Base-by-base conservation (phyloP, 2,888 invertebrate genomes). In the Quadroppia sp. region DNA sequence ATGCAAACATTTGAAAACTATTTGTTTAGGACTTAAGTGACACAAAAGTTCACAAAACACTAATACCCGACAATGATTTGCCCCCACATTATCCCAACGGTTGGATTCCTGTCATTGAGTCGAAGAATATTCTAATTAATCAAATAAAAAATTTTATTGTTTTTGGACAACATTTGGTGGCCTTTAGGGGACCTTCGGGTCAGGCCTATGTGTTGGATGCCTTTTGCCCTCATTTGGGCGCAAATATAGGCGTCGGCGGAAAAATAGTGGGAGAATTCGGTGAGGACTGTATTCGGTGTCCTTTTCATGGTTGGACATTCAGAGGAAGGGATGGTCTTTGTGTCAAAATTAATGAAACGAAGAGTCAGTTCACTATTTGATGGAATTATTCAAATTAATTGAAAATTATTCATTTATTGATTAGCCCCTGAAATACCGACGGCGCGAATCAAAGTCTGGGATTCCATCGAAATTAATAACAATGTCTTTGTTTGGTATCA, bases 71-170 rank as follows among this genome's bases (percentile, higher is more conserved):
- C 23, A 32, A 69, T 0, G 83, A 85, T 0, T 81, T 91, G 2
- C 93, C 92, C 0, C 93, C 93, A 0, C 90, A 91, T 0, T 94
- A 87, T 81, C 94, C 94, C 0, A 94, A 94, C 80, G 94, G 94
- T 0, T 94, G 94, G 94, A 93, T 90, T 79, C 88, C 87, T 0
- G 81, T 94, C 1, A 83, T 88, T 0, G 92, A 93, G 80, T 89
- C 89, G 2, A 82, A 84, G 7, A 84, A 87, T 0, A 80, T 93
- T 23, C 72, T 71, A 50, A 85, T 74, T 2, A 80, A 87, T 0
- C 84, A 86, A 69, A 88, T 88, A 0, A 82, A 84, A 7, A 85
- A 87, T 74, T 85, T 90, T 0, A 85, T 67, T 71, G 20, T 79
- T 79, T 59, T 79, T 89, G 89, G 89, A 1, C 85, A 88, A 79